Evolutionary conservation across 2,888 invertebrate species (phyloP), one percentile per base, ranked within the genome.

Genomic region (Caenorhabditis japonica): DNA sequence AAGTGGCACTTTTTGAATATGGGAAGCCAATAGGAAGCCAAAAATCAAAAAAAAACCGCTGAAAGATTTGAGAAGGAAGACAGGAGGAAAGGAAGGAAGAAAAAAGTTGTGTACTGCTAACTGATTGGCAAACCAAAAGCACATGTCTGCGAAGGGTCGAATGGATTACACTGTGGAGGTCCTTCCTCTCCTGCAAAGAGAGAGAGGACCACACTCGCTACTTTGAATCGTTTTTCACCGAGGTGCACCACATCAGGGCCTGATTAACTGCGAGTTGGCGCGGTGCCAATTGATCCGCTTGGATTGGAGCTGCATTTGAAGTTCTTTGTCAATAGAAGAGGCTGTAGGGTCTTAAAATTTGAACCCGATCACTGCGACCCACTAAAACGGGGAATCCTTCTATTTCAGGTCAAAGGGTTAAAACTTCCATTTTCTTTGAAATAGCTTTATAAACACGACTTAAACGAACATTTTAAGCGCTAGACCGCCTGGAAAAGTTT

Each of bases 131-230:
- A 64, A 64, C 62, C 53, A 55, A 47, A 55, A 56, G 64, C 64
- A 64, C 64, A 64, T 64, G 64, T 64, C 61, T 36, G 49, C 51
- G 30, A 30, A 30, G 30, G 61, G 51, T 51, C 64, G 64, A 47
- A 47, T 64, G 33, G 64, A 64, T 64, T 64, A 64, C 64, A 64
- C 64, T 64, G 25, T 10, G n/a, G n/a, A n/a, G n/a, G n/a, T n/a
- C n/a, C n/a, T n/a, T n/a, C n/a, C n/a, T n/a, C n/a, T n/a, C n/a
- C n/a, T n/a, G n/a, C n/a, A n/a, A n/a, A n/a, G n/a, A n/a, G n/a
- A n/a, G n/a, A n/a, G n/a, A n/a, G n/a, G n/a, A n/a, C n/a, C n/a
- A n/a, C n/a, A n/a, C n/a, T n/a, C 10, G 30, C 30, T 10, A 5
- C 30, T 30, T 10, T 5, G 30, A 30, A 5, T 30, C 10, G 30